A percentile compares a stretch with the other conserved stretches of the same genome.
phyloP scores from a whole-genome alignment of 2,888 invertebrate species.

The Empis stercorea region DNA sequence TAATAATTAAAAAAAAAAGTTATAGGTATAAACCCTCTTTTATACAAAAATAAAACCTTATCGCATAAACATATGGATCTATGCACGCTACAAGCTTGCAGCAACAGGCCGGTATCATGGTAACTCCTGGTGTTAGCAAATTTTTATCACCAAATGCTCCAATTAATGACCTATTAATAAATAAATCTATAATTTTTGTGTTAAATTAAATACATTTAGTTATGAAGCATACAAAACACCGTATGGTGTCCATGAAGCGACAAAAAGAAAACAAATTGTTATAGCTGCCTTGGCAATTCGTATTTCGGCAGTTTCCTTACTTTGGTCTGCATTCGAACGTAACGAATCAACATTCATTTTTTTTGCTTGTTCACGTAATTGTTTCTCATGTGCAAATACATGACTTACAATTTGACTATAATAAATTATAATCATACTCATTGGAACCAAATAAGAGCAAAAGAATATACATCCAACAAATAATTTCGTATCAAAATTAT shows the following conservation, averaged over 20 bases:
- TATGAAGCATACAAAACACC: conserved; percentile 44
- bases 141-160: conserved; percentile 67
- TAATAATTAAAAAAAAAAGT: no score
- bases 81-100: conserved; percentile 84
- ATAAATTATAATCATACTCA: conserved; percentile 64
- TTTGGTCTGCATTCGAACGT: conserved; percentile 52
- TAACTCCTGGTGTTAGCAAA: conserved; percentile 56
- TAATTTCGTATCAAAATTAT: conserved; percentile 62
- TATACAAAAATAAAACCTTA: conserved; percentile 27
- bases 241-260: conserved; percentile 85
- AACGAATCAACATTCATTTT: conserved; percentile 86
- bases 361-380: conserved; percentile 65
- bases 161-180: conserved; percentile 45
- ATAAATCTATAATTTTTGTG: no score
- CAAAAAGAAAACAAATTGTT: conserved; percentile 71
- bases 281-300: conserved; percentile 81
- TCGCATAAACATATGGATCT: conserved; percentile 83
- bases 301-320: conserved; percentile 59
- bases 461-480: conserved; percentile 65
- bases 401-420: conserved; percentile 78
- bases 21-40: no score
- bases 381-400: conserved; percentile 76
- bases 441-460: conserved; percentile 66
- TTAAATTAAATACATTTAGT: background rate
- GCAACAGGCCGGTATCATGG: conserved; percentile 76